phyloP scores from a whole-genome alignment of 1,140 invertebrate genomes.

The Drosophila littoralis region DNA sequence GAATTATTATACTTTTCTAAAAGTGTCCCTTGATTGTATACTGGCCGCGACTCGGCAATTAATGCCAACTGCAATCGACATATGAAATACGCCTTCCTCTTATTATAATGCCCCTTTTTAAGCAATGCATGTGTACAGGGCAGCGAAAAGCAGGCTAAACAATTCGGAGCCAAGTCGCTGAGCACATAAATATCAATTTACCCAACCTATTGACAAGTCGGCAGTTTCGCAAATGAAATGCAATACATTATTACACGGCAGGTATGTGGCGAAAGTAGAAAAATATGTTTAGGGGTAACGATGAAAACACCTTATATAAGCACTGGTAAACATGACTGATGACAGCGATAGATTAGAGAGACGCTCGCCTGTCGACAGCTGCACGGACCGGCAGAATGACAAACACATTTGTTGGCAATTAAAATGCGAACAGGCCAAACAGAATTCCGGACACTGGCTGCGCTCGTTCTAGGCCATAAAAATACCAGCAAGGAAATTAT shows the following conservation, averaged over 20 bases:
- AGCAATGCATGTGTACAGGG: neutral
- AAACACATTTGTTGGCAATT: slow-evolving; percentile 50
- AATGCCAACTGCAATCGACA: too few species aligned
- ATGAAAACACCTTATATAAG: slow-evolving; percentile 33
- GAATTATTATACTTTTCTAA: neutral
- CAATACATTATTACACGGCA: slow-evolving; percentile 51
- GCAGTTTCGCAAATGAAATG: slow-evolving; percentile 44
- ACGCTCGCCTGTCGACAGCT: slow-evolving; percentile 15
- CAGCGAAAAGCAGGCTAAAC: slow-evolving; percentile 16
- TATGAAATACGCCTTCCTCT: neutral
- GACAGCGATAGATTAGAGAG: slow-evolving; percentile 33
- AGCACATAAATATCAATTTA: slow-evolving; percentile 69
- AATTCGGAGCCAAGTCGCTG: slow-evolving; percentile 26
- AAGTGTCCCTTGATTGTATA: neutral
- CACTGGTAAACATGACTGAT: slow-evolving; percentile 42
- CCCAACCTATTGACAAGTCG: slow-evolving; percentile 39
- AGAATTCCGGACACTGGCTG: neutral
- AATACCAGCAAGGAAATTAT: slow-evolving; percentile 36
- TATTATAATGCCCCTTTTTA: neutral
- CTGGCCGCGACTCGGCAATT: too few species aligned
- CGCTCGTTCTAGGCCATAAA: slow-evolving; percentile 18
- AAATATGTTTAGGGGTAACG: slow-evolving; percentile 15
- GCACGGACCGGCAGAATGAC: neutral
- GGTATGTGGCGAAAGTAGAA: neutral
- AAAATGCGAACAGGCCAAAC: slow-evolving; percentile 34